Conservation (phyloP, 2,888 invertebrate genomes). For the Archips xylosteana region DNA sequence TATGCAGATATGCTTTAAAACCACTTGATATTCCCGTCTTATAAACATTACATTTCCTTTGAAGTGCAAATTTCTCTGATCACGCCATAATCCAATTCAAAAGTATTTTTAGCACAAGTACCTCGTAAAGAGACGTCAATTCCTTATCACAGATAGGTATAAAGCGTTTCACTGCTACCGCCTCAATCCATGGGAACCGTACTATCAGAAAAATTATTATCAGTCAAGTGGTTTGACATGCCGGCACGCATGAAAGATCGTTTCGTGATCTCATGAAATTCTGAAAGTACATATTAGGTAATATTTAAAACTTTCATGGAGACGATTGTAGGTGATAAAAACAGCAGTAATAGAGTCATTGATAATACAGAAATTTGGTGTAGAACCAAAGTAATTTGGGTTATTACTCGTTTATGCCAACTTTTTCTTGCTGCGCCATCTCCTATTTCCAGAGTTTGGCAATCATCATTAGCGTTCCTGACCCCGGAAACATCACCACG, state of each 20-base stretch:
- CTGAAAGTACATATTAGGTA: not conserved
- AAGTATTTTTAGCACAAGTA: constrained; percentile 2
- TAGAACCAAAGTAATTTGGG: too few species aligned
- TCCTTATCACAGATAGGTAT: constrained; percentile 34
- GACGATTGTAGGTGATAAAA: not conserved
- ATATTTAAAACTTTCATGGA: not conserved
- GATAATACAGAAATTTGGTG: not conserved
- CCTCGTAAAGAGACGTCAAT: constrained; percentile 4
- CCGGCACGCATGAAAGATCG: constrained; percentile 16
- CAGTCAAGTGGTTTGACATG: constrained; percentile 61
- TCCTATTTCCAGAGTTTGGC: too few species aligned
- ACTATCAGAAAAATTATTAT: constrained; percentile 49
- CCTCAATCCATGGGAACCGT: constrained; percentile 57
- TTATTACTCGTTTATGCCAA: too few species aligned
- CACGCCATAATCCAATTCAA: not conserved
- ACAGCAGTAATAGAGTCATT: not conserved
- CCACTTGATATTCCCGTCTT: not conserved
- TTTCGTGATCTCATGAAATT: constrained; percentile 32
- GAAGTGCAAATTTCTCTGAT: constrained; percentile 1
- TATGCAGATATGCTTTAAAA: constrained; percentile 2
- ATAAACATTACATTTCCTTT: not conserved
- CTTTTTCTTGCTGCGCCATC: too few species aligned
- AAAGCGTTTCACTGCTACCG: constrained; percentile 42
- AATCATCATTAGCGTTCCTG: too few species aligned
- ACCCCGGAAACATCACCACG: too few species aligned